Conservation (phyloP, 2,797 vertebrate genomes). For the Hydrophis major region DNA sequence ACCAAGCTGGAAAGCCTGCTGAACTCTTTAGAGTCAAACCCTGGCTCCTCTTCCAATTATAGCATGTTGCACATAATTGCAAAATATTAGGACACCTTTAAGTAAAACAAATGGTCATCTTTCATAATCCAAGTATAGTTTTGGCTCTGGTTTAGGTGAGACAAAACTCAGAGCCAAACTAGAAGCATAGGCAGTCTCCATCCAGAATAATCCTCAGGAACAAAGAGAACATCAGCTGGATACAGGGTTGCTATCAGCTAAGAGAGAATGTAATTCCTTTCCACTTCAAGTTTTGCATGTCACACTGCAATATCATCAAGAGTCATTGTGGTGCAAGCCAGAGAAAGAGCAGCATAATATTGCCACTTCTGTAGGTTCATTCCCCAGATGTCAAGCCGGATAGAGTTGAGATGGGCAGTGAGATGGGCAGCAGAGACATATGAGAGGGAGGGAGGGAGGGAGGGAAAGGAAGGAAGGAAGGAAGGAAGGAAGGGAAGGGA, state of each 20-base stretch:
- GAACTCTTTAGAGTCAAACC: background rate
- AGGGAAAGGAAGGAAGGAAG: too few species aligned
- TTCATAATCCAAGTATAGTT: background rate
- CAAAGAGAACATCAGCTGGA: background rate
- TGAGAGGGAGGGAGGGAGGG: too few species aligned
- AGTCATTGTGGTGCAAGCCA: background rate
- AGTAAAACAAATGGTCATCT: background rate
- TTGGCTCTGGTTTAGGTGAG: background rate
- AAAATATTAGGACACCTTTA: background rate
- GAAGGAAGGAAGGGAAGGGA: rapidly evolving
- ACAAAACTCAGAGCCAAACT: background rate
- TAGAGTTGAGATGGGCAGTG: background rate
- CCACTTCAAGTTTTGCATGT: background rate
- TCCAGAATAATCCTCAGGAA: background rate
- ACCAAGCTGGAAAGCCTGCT: background rate
- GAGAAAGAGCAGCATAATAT: background rate
- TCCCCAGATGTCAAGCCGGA: background rate
- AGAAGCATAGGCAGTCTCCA: background rate
- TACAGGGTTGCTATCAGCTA: background rate
- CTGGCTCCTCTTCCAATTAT: background rate
- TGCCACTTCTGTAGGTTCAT: background rate
- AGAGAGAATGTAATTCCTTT: background rate
- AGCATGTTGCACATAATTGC: background rate
- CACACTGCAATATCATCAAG: background rate
- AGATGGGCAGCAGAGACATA: background rate